Base-by-base conservation (phyloP, 2,888 invertebrate genomes). In the Cantharis flavilabris region DNA sequence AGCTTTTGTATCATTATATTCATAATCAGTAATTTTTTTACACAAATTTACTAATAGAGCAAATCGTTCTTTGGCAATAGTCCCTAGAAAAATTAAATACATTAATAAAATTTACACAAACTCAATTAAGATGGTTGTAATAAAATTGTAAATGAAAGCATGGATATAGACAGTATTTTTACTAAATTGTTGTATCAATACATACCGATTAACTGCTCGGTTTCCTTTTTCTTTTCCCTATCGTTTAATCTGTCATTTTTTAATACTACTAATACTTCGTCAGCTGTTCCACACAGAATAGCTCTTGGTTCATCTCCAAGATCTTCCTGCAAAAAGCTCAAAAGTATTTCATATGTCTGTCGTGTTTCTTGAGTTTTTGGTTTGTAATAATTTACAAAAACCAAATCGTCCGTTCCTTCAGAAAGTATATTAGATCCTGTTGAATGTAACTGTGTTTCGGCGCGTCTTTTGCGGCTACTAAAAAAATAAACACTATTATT, bases 11-110 rank as follows among this genome's bases (percentile, higher is more conserved):
- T 91, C 93, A 83, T 95, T 95, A 74, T 91, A 91, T 74, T 96
- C 96, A 90, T 97, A 99, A 88, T 99, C 99, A 0, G 98, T 97
- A 67, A 99, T 98, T 89, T 99, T 99, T 88, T 98, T 99, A 0
- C 98, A 98, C 74, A 99, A 91, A 90, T 99, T 99, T 0, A 98
- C 97, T 3, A 99, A 90, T 23, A 99, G 88, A 0, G 98, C 98
- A 89, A 98, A 99, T 85, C 98, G 90, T 86, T 95, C 95, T 79
- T 96, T 95, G 3, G 94, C 91, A 81, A 95, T 88, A 9, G 88
- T 81, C 3, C 94, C 94, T 86, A 78, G 26, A 26, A 26, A 26
- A 26, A 26, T 26, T 26, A 26, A 5, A 9, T 26, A 26, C 7
- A 9, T 26, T 26, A 26, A 1, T 26, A 26, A 26, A 9, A 26